Percentiles rank a stretch among this genome's conserved stretches.
These are phyloP conservation scores for Miichthys miiuy DNA, from an alignment of 2,797 vertebrate species.

Conservation along the genomic window DNA sequence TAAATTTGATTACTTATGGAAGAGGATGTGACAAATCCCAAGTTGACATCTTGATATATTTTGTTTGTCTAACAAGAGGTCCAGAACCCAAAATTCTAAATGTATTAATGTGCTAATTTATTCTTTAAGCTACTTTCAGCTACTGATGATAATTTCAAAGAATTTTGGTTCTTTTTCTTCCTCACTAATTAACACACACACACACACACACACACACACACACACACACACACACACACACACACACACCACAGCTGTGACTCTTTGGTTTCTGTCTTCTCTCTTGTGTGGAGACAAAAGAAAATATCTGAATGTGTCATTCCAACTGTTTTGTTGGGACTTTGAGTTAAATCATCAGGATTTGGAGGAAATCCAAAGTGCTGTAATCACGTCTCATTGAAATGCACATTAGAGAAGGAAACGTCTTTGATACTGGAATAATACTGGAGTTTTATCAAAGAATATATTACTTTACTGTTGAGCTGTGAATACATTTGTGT, in stretches of 20 bases:
- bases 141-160: no score
- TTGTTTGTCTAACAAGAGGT: no score
- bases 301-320: background rate
- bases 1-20: no score
- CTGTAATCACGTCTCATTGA: background rate
- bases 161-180: no score
- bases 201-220: background rate
- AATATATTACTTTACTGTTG: background rate
- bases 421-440: background rate
- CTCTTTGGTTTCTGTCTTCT: background rate
- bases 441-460: background rate
- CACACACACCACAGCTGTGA: background rate
- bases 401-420: background rate
- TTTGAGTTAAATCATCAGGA: slow-evolving; percentile 6
- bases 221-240: background rate
- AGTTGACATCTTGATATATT: no score
- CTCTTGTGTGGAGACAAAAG: background rate
- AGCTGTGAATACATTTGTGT: background rate
- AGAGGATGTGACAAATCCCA: no score
- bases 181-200: no score
- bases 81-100: no score
- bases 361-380: slow-evolving; percentile 1
- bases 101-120: no score
- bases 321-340: background rate
- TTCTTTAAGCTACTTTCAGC: no score